Conservation (phyloP, 2,888 invertebrate genomes). For the Aradus depressus region DNA sequence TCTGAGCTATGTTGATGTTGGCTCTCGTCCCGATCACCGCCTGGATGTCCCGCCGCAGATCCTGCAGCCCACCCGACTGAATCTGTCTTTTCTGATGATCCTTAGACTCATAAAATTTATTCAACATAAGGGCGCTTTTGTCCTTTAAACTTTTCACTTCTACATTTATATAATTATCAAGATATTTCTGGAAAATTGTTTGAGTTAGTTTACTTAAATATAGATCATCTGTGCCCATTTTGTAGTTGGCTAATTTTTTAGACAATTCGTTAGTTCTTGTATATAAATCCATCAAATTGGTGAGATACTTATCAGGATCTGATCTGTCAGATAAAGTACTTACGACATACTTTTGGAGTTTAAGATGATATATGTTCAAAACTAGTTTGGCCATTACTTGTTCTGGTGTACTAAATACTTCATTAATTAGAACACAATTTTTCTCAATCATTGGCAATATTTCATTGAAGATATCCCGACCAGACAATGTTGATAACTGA, state of each 20-base stretch:
- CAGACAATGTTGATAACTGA: conserved; percentile 78
- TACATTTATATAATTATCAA: conserved; percentile 63
- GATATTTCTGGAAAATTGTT: conserved; percentile 67
- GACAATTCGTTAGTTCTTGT: conserved; percentile 70
- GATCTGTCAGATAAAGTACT: conserved; percentile 67
- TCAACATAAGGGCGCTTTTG: conserved; percentile 60
- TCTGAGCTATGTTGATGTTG: conserved; percentile 86
- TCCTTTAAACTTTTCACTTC: conserved; percentile 71
- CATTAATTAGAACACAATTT: conserved; percentile 69
- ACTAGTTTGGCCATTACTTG: conserved; percentile 98
- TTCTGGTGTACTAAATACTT: conserved; percentile 89
- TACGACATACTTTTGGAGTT: conserved; percentile 69
- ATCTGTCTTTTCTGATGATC: conserved; percentile 91
- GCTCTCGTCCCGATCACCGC: conserved; percentile 83
- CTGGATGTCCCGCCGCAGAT: conserved; percentile 83
- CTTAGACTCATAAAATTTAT: conserved; percentile 80
- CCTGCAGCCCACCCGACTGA: conserved; percentile 85
- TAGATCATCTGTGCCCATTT: conserved; percentile 67
- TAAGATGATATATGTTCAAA: conserved; percentile 85
- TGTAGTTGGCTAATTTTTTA: conserved; percentile 56
- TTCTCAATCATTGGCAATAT: conserved; percentile 80
- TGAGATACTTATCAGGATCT: conserved; percentile 79
- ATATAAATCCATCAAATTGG: conserved; percentile 79
- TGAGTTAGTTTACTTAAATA: conserved; percentile 65
- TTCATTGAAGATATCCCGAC: conserved; percentile 82